phyloP scores from a whole-genome alignment of 2,113 vertebrate genomes.

The Pomatostomus ruficeps region DNA sequence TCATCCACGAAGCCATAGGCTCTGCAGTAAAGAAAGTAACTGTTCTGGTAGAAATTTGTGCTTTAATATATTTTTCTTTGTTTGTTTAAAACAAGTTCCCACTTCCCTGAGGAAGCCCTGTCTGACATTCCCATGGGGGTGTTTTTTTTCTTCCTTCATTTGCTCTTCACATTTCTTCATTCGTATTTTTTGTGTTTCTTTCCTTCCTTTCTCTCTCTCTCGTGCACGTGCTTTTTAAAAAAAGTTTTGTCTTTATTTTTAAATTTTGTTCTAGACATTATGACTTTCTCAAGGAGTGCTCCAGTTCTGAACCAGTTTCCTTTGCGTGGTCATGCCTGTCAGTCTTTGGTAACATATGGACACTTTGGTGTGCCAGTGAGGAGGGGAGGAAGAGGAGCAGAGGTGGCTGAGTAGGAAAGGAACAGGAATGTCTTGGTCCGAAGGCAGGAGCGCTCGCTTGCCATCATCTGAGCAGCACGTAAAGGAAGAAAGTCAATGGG shows the following conservation, averaged over 20 bases:
- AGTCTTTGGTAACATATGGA: slow-evolving; percentile 82
- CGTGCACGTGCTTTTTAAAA: neutral
- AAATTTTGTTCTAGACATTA: slow-evolving; percentile 42
- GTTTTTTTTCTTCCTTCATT: neutral
- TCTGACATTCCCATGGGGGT: slow-evolving; percentile 27
- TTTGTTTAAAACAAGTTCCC: slow-evolving; percentile 61
- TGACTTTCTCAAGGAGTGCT: slow-evolving; percentile 63
- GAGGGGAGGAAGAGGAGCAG: slow-evolving; percentile 65
- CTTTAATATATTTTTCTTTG: slow-evolving; percentile 76
- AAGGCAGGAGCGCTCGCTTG: slow-evolving; percentile 50
- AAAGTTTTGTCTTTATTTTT: slow-evolving; percentile 2
- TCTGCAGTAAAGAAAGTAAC: slow-evolving; percentile 75
- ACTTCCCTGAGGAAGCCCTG: slow-evolving; percentile 59
- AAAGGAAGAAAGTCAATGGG: slow-evolving; percentile 70
- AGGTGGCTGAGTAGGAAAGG: slow-evolving; percentile 63
- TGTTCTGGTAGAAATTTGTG: slow-evolving; percentile 82
- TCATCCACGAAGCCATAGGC: slow-evolving; percentile 32
- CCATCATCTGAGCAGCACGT: slow-evolving; percentile 78
- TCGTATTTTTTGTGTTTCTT: neutral
- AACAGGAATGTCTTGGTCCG: slow-evolving; percentile 47
- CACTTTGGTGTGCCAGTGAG: slow-evolving; percentile 82
- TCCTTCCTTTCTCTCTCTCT: slow-evolving; percentile 22
- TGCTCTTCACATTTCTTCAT: slow-evolving; percentile 37
- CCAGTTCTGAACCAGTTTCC: slow-evolving; percentile 70
- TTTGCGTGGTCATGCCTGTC: slow-evolving; percentile 65